Conservation (phyloP, 2,888 invertebrate genomes). For the Drosophila engyochracea region DNA sequence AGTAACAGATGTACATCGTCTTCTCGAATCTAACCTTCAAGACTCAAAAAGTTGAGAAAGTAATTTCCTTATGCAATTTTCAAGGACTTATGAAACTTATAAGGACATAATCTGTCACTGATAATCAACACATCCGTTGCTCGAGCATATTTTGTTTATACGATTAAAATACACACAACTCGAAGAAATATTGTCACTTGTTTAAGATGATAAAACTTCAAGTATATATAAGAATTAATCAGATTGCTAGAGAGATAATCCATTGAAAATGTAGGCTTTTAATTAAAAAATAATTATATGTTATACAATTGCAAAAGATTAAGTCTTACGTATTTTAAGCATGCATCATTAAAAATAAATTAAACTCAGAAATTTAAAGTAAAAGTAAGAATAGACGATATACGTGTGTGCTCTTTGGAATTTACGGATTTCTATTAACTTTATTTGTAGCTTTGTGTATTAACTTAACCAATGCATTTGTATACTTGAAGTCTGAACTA, state of each 20-base stretch:
- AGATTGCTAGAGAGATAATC: not conserved
- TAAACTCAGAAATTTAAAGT: not conserved
- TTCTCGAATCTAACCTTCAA: not conserved
- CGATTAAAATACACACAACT: not conserved
- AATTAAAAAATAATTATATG: not conserved
- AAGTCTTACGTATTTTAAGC: not conserved
- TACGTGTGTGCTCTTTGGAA: not conserved
- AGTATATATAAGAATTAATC: not conserved
- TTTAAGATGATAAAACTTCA: rapidly evolving
- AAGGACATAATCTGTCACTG: too few relatives aligned
- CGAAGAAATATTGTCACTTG: not conserved
- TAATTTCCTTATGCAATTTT: not conserved
- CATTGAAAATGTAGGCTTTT: not conserved
- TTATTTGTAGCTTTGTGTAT: not conserved
- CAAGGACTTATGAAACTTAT: too few relatives aligned
- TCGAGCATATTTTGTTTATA: too few relatives aligned
- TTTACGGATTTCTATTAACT: not conserved
- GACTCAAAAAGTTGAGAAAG: not conserved
- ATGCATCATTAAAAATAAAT: not conserved
- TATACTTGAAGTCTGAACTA: not conserved
- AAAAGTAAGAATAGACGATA: not conserved
- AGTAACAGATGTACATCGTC: not conserved
- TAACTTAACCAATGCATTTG: slow-evolving; percentile 16
- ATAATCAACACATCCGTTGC: not conserved
- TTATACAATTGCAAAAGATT: too few relatives aligned